Evolutionary conservation across 53 echinoderm and acorn worm genomes (phyloP).

Genomic region (Temnopleurus reevesii): DNA sequence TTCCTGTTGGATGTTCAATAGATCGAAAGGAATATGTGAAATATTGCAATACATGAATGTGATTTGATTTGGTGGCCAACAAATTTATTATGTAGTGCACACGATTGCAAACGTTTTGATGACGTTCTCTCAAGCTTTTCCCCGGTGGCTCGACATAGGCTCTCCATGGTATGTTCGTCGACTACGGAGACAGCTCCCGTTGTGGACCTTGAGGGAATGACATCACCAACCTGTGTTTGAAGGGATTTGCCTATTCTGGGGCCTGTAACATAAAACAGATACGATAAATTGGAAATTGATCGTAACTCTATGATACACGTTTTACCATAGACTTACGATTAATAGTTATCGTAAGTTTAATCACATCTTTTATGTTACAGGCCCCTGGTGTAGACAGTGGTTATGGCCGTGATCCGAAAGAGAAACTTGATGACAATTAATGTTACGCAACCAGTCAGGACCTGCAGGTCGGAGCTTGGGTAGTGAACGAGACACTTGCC

Average conservation of each 20-base stretch:
- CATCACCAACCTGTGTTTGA: neutral
- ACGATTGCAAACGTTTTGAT: conserved; percentile 36
- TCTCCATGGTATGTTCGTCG: neutral
- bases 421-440: conserved; percentile 60
- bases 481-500: neutral
- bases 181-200: neutral
- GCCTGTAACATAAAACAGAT: no score
- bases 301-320: no score
- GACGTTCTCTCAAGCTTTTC: neutral
- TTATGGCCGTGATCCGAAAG: conserved; percentile 63
- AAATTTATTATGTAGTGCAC: conserved; percentile 6
- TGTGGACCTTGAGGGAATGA: neutral
- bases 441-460: conserved; percentile 41
- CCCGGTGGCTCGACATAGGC: neutral
- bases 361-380: no score
- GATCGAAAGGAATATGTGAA: neutral
- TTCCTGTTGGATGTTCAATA: no score
- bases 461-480: neutral
- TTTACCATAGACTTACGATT: no score
- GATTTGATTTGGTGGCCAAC: conserved; percentile 53
- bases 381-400: conserved; percentile 61
- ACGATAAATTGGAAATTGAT: no score
- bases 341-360: no score
- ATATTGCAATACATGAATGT: neutral
- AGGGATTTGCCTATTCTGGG: conserved; percentile 54